Conservation (phyloP, 2,113 vertebrate genomes). For the Vanacampus margaritifer region DNA sequence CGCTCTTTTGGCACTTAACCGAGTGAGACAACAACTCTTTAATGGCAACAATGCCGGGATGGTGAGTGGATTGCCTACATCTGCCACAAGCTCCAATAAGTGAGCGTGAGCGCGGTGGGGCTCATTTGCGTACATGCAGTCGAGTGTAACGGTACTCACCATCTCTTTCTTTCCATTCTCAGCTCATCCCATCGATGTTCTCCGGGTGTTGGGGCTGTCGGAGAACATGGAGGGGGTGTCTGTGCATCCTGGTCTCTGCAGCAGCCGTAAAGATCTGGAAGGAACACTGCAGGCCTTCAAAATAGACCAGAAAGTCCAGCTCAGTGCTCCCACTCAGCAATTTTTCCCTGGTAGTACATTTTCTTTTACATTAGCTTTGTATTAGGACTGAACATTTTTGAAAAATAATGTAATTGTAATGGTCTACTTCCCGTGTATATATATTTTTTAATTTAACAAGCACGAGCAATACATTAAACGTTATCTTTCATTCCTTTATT, state of each 20-base stretch:
- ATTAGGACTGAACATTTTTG: no score
- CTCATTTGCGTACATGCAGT: background rate
- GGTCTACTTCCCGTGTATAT: no score
- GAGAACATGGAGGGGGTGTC: constrained; percentile 75
- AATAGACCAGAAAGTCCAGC: constrained; percentile 75
- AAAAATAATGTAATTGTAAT: no score
- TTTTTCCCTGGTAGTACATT: constrained; percentile 79
- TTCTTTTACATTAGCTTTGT: background rate
- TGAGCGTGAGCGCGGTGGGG: no score
- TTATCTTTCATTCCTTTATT: no score
- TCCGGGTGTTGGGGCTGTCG: constrained; percentile 73
- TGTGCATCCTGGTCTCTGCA: constrained; percentile 79
- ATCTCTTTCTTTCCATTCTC: constrained; percentile 26
- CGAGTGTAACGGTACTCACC: background rate
- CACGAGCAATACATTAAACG: no score
- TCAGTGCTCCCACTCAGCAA: constrained; percentile 77
- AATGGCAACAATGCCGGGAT: constrained; percentile 30
- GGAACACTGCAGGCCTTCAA: constrained; percentile 78
- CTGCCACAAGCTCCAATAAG: constrained; percentile 4
- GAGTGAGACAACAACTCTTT: constrained; percentile 48
- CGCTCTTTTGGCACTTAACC: constrained; percentile 53
- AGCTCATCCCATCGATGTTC: constrained; percentile 77
- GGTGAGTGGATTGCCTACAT: constrained; percentile 10
- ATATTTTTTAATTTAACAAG: no score
- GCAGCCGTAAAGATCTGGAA: constrained; percentile 63